A percentile compares a stretch with the other conserved stretches of the same genome.
phyloP scores from a whole-genome alignment of 2,113 vertebrate species.

The Macrotus californicus region DNA sequence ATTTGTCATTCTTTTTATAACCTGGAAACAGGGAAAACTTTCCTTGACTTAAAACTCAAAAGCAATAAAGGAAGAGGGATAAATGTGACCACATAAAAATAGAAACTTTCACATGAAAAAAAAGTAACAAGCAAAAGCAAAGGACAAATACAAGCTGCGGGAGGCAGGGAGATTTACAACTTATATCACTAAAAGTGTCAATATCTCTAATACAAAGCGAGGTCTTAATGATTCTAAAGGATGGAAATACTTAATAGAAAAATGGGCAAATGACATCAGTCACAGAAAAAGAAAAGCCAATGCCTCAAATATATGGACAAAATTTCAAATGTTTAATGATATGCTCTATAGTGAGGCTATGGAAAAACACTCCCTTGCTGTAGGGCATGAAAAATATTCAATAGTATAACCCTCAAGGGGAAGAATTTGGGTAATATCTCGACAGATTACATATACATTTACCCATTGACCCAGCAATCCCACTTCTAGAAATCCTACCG shows the following conservation, averaged over 20 bases:
- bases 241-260: neutral
- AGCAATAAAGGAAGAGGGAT: neutral
- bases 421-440: neutral
- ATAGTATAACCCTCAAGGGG: neutral
- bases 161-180: neutral
- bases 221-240: neutral
- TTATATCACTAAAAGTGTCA: neutral
- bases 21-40: neutral
- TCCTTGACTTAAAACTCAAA: neutral
- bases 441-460: neutral
- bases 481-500: neutral
- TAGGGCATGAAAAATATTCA: neutral
- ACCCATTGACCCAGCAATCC: neutral
- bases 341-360: neutral
- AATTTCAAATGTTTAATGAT: neutral
- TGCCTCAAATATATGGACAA: neutral
- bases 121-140: neutral
- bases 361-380: neutral
- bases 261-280: neutral
- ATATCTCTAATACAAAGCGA: neutral
- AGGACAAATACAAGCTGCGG: neutral
- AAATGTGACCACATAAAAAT: neutral
- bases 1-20: neutral
- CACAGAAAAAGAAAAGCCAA: conserved; percentile 11
- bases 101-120: neutral